These are phyloP conservation scores for Tinea semifulvella DNA, from an alignment of 2,888 invertebrate genomes.

Conservation along the genomic window DNA sequence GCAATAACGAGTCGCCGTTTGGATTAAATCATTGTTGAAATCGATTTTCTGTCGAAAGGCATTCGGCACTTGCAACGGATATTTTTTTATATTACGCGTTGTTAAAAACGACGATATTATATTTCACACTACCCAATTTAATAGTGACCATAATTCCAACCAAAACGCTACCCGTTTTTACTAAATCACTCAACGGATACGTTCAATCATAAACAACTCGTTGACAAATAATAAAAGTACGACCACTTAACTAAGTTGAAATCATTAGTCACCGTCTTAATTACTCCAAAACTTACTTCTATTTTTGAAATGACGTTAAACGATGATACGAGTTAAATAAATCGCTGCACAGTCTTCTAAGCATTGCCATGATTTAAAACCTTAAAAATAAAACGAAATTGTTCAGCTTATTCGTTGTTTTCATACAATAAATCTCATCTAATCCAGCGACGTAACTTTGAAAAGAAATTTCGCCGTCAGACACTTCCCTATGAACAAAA, in stretches of 20 bases:
- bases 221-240: slow-evolving; percentile 51
- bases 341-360: slow-evolving; percentile 26
- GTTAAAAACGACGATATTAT: no score
- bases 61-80: no score
- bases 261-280: slow-evolving; percentile 44
- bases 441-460: slow-evolving; percentile 37
- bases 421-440: slow-evolving; percentile 38
- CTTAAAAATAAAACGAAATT: slow-evolving; percentile 38
- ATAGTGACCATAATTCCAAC: background rate
- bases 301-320: slow-evolving; percentile 39
- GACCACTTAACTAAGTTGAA: slow-evolving; percentile 24
- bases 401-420: slow-evolving; percentile 29
- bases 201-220: slow-evolving; percentile 46
- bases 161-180: slow-evolving; percentile 35
- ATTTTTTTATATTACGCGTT: no score
- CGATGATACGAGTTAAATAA: slow-evolving; percentile 34
- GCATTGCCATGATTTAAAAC: slow-evolving; percentile 34
- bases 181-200: slow-evolving; percentile 50
- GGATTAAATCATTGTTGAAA: no score
- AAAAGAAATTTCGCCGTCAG: slow-evolving; percentile 32
- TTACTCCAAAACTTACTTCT: slow-evolving; percentile 33
- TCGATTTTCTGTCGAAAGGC: no score
- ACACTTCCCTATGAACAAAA: slow-evolving; percentile 35
- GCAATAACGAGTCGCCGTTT: no score
- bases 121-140: no score